Evolutionary conservation across 1,140 invertebrate genomes (phyloP).

Genomic region (Homalodisca vitripennis): DNA sequence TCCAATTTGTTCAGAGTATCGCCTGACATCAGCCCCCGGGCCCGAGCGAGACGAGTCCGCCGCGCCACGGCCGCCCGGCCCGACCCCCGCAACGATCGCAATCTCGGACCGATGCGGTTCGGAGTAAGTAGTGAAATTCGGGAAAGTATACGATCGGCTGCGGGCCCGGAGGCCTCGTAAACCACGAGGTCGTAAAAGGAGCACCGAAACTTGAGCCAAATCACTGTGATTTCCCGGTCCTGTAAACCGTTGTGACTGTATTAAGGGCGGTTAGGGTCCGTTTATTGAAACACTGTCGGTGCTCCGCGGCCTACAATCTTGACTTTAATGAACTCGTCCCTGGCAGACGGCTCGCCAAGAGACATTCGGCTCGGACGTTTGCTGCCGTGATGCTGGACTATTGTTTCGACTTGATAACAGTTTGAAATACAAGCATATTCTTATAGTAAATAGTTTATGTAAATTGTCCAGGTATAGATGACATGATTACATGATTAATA

Average conservation of each 20-base stretch:
- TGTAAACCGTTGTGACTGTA: constrained; percentile 19
- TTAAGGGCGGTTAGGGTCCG: constrained; percentile 7
- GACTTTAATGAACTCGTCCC: background rate
- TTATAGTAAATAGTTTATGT: too few relatives aligned
- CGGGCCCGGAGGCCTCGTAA: background rate
- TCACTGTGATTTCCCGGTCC: constrained; percentile 14
- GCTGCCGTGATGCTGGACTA: too few relatives aligned
- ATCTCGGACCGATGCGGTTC: background rate
- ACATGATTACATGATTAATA: too few relatives aligned
- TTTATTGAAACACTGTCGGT: constrained; percentile 15
- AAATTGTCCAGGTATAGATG: too few relatives aligned
- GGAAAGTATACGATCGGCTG: constrained; percentile 22
- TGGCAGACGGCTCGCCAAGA: too few relatives aligned
- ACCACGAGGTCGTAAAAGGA: constrained; percentile 4
- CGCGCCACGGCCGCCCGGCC: background rate
- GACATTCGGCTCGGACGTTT: too few relatives aligned
- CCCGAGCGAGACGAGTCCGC: too few relatives aligned
- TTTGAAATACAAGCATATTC: too few relatives aligned
- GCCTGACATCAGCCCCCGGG: background rate
- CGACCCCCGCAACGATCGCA: background rate
- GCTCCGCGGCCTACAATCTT: background rate
- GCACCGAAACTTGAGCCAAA: background rate
- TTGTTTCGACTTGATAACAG: too few relatives aligned
- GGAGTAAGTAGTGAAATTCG: constrained; percentile 10
- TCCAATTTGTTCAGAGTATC: too few relatives aligned